phyloP scores from a whole-genome alignment of 2,888 invertebrate species.

The Harpalus rubripes region DNA sequence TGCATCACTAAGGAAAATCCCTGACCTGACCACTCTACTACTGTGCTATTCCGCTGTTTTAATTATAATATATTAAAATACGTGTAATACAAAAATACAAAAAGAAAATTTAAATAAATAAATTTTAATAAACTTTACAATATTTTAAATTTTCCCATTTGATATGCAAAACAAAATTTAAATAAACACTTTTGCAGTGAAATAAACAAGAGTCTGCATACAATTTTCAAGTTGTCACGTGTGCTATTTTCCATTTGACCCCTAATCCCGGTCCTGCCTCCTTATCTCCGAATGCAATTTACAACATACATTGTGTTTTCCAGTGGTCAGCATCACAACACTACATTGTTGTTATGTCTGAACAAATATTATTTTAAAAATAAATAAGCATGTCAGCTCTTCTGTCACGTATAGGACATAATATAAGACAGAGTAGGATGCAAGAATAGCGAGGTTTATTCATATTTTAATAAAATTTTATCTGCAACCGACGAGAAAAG shows the following conservation, averaged over 20 bases:
- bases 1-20: too few species aligned
- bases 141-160: background rate
- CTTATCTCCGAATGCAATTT: slow-evolving; percentile 9
- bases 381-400: slow-evolving; percentile 48
- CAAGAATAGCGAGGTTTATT: background rate
- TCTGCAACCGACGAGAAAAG: too few species aligned
- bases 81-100: background rate
- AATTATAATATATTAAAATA: too few species aligned
- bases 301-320: background rate
- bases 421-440: background rate
- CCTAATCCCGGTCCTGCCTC: slow-evolving; percentile 25
- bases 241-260: background rate
- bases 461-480: background rate
- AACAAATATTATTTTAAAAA: slow-evolving; percentile 40
- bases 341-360: background rate
- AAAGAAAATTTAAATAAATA: background rate
- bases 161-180: slow-evolving; percentile 6
- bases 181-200: background rate
- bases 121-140: background rate
- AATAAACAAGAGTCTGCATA: slow-evolving; percentile 20
- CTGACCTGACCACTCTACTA: too few species aligned
- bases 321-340: slow-evolving; percentile 21
- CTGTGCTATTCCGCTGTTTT: too few species aligned
- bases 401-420: slow-evolving; percentile 41
- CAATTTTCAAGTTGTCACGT: slow-evolving; percentile 5